These are phyloP conservation scores for Prunella strophiata DNA, from an alignment of 2,797 vertebrate species.

Conservation along the genomic window DNA sequence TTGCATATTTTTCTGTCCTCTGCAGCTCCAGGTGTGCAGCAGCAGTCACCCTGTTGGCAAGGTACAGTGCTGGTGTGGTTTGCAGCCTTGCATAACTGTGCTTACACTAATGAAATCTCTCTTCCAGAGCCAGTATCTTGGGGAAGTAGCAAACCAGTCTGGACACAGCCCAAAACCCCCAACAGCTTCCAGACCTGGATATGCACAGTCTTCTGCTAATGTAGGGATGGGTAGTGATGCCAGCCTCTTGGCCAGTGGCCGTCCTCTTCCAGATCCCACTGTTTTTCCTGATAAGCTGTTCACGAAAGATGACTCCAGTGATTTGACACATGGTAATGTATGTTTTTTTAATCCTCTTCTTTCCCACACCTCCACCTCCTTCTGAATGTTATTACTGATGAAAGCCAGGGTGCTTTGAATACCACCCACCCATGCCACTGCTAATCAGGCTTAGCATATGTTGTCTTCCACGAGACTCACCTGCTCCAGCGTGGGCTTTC, in stretches of 20 bases:
- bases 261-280: conserved; percentile 51
- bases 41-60: not conserved
- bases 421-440: not conserved
- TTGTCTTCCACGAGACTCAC: not conserved
- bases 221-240: not conserved
- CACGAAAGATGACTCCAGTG: conserved; percentile 80
- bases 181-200: conserved; percentile 21
- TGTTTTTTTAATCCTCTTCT: conserved; percentile 9
- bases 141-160: conserved; percentile 20
- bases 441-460: not conserved
- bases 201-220: conserved; percentile 1
- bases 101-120: not conserved
- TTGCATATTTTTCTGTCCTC: not conserved
- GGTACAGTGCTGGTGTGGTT: not conserved
- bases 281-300: conserved; percentile 57
- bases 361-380: conserved; percentile 13
- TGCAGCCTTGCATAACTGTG: not conserved
- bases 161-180: conserved; percentile 44
- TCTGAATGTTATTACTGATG: not conserved
- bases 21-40: not conserved
- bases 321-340: conserved; percentile 87
- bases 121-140: not conserved
- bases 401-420: conserved; percentile 1
- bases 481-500: not conserved
- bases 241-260: conserved; percentile 28